Evolutionary conservation across 2,797 vertebrate genomes (phyloP).

Genomic region (Microcaecilia unicolor): DNA sequence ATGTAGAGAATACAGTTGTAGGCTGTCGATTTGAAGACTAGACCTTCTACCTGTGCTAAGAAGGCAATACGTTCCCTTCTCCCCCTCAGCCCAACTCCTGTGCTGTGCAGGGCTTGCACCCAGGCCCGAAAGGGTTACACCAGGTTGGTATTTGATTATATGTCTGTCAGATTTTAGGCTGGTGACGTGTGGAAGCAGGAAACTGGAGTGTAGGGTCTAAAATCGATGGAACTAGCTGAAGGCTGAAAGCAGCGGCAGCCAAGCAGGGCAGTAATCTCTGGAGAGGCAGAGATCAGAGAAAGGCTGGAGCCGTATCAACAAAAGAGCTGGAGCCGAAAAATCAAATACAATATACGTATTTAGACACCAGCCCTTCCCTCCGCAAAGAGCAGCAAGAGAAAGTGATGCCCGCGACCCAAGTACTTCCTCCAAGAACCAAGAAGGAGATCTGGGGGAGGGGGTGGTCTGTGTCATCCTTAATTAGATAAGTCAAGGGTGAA

Average conservation of each 20-base stretch:
- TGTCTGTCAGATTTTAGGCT: constrained; percentile 80
- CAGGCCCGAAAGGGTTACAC: constrained; percentile 69
- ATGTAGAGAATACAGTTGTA: no score
- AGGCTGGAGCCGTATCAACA: not conserved
- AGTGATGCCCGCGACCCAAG: no score
- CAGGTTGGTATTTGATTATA: constrained; percentile 77
- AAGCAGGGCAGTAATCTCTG: constrained; percentile 58
- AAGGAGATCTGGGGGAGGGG: not conserved
- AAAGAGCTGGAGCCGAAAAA: not conserved
- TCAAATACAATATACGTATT: not conserved
- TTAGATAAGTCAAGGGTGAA: not conserved
- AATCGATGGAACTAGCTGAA: constrained; percentile 68
- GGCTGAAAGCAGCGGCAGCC: constrained; percentile 40
- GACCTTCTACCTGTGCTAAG: no score
- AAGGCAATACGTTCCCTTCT: no score
- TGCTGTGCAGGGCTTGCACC: no score
- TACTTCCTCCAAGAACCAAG: no score
- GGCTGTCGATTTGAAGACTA: no score
- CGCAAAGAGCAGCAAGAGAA: not conserved
- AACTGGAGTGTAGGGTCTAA: constrained; percentile 59
- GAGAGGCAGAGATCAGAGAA: constrained; percentile 34
- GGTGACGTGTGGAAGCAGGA: constrained; percentile 67
- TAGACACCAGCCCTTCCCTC: not conserved
- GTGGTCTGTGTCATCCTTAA: not conserved
- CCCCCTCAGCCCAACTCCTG: no score